These are phyloP conservation scores for Halocaridina rubra DNA, from an alignment of 2,888 invertebrate species.

Conservation along the genomic window DNA sequence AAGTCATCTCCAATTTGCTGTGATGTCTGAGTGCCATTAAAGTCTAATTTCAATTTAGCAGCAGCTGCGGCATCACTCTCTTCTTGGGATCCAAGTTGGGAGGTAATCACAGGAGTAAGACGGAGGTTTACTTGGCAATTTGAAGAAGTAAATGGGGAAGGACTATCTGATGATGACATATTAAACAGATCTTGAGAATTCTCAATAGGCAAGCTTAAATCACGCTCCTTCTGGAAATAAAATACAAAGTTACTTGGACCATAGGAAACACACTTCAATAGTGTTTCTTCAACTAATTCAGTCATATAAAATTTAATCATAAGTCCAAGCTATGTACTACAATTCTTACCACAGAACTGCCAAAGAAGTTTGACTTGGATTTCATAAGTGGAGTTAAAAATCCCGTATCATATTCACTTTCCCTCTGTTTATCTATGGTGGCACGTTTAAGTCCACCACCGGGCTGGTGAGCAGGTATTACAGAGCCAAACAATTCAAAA, in stretches of 20 bases:
- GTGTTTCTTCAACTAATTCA: too few relatives aligned
- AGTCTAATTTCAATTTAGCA: constrained; percentile 25
- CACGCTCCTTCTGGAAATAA: constrained; percentile 26
- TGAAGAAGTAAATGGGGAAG: neutral
- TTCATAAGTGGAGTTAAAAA: constrained; percentile 39
- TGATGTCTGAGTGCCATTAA: constrained; percentile 13
- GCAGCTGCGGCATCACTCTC: neutral
- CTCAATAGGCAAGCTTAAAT: constrained; percentile 42
- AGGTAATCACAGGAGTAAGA: constrained; percentile 50
- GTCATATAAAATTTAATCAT: too few relatives aligned
- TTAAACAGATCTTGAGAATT: constrained; percentile 40
- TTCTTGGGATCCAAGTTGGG: constrained; percentile 47
- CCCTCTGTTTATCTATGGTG: neutral
- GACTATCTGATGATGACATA: neutral
- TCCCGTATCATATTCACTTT: neutral
- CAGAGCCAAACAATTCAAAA: constrained; percentile 60
- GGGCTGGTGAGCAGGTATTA: constrained; percentile 63
- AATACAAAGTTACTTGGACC: neutral
- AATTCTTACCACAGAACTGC: too few relatives aligned
- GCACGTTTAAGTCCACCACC: constrained; percentile 42
- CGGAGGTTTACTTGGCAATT: constrained; percentile 2
- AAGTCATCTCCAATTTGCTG: constrained; percentile 45
- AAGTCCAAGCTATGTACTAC: too few relatives aligned
- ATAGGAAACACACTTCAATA: neutral
- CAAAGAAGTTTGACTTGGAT: constrained; percentile 10